Evolutionary conservation across 2,113 vertebrate species (phyloP), one percentile per base, ranked within the genome.

Genomic region (Nycticebus coucang): DNA sequence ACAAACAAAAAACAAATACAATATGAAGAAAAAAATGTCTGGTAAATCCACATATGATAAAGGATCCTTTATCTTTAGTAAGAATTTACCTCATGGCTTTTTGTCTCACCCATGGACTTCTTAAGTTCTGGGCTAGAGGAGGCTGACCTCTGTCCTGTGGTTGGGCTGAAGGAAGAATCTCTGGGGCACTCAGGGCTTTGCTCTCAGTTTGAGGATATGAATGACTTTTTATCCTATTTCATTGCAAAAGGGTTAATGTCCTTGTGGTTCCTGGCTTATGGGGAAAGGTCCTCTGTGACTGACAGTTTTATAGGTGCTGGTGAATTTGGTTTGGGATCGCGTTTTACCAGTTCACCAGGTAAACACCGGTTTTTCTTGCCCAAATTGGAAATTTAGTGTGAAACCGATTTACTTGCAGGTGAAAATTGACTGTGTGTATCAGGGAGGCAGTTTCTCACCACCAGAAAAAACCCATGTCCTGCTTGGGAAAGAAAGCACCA

Each of bases 391-490:
- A 94, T 89, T 50, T 35, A 81, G 72, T 82, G 74, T 79, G 90
- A 93, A 89, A 91, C 45, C 21, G 1, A 82, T 68, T 68, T 93
- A 91, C 53, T 12, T 86, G 53, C 41, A 96, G 93, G 94, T 97
- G 95, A 96, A 97, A 94, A 97, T 37, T 87, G 78, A 81, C 59
- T 85, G 75, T 41, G 35, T 72, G 53, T 83, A 79, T 89, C 89
- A 50, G 66, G 93, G 83, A 94, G 64, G 55, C 5, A 8, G 85
- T 87, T 96, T 93, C 93, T 94, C 62, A 89, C 89, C 82, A 79
- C 66, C 0, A 2, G 45, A 17, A 79, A 45, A 45, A 79, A 50
- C 50, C 55, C 86, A n/a, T 64, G 68, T 75, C 78, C 53, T 93
- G 18, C 66, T 81, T 93, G 69, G 22, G 62, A 85, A 94, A 91